Evolutionary conservation across 1,140 invertebrate species (phyloP), one percentile per base, ranked within the genome.

Genomic region (Hypsibius dujardini): DNA sequence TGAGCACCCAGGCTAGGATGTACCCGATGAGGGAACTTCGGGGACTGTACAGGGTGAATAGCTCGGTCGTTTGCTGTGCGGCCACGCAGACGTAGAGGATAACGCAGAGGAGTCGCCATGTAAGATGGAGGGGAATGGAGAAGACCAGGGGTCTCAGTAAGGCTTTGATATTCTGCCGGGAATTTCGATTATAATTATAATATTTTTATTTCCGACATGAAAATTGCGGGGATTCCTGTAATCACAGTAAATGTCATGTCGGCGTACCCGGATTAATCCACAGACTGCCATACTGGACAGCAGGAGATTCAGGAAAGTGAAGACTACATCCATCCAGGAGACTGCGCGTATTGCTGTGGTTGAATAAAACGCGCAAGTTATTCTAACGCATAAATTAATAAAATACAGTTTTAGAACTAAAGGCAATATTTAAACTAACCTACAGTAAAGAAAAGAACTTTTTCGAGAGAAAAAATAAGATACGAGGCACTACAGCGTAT

Each of bases 71-170:
- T 56, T n/a, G 50, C 7, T 12, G 50, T 56, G n/a, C n/a, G 7
- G 50, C 50, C 50, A 56, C 50, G 50, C 7, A 56, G n/a, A 56
- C n/a, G 50, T 56, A 56, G 50, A 56, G n/a, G 50, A n/a, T n/a
- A 7, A 56, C 7, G 50, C 7, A 7, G 50, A 56, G 50, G 7
- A n/a, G 7, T 7, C 50, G 50, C 50, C 50, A 56, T 56, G n/a
- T 56, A 56, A 56, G 7, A 56, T 12, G n/a, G n/a, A n/a, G 50
- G n/a, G n/a, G 7, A 56, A n/a, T 56, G n/a, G 50, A 7, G 7
- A 7, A 56, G 7, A 56, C 7, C 7, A 56, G 7, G 7, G 50
- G 50, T 56, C n/a, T 56, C 50, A 56, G 50, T 56, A 56, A n/a
- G 7, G 50, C 7, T 56, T 56, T n/a, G n/a, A 12, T 7, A 56